Conservation (phyloP, 2,888 invertebrate species). For the Euzophera pinguis region DNA sequence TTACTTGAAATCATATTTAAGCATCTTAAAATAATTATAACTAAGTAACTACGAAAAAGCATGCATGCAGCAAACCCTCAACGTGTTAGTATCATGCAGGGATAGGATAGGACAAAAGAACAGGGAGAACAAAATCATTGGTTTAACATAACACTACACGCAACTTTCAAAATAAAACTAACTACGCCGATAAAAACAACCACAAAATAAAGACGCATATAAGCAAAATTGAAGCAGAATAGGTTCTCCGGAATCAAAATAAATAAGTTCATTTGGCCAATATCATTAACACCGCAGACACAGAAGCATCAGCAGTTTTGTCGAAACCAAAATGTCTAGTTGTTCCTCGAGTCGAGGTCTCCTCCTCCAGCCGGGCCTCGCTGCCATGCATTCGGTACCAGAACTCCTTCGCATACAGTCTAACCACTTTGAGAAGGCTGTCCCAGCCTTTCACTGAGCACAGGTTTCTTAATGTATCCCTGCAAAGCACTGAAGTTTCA, state of each 20-base stretch:
- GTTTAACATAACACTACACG: slow-evolving; percentile 70
- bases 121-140: slow-evolving; percentile 70
- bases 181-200: slow-evolving; percentile 66
- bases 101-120: slow-evolving; percentile 53
- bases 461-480: slow-evolving; percentile 45
- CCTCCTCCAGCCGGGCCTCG: slow-evolving; percentile 21
- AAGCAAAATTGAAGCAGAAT: slow-evolving; percentile 79
- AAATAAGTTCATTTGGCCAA: slow-evolving; percentile 79
- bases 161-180: slow-evolving; percentile 65
- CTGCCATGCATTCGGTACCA: slow-evolving; percentile 51
- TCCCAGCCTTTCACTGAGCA: slow-evolving; percentile 61
- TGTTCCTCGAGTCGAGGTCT: not conserved
- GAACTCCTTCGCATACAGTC: slow-evolving; percentile 43
- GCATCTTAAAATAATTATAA: slow-evolving; percentile 56
- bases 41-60: slow-evolving; percentile 64
- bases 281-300: slow-evolving; percentile 67
- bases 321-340: slow-evolving; percentile 22
- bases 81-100: slow-evolving; percentile 70
- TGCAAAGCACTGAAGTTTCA: slow-evolving; percentile 63
- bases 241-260: slow-evolving; percentile 79
- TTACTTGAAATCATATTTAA: slow-evolving; percentile 59
- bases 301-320: slow-evolving; percentile 54
- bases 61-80: slow-evolving; percentile 63
- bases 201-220: slow-evolving; percentile 71
- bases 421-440: slow-evolving; percentile 62